Evolutionary conservation across 2,113 vertebrate species (phyloP), one percentile per base, ranked within the genome.

Genomic region (Ranitomeya variabilis): DNA sequence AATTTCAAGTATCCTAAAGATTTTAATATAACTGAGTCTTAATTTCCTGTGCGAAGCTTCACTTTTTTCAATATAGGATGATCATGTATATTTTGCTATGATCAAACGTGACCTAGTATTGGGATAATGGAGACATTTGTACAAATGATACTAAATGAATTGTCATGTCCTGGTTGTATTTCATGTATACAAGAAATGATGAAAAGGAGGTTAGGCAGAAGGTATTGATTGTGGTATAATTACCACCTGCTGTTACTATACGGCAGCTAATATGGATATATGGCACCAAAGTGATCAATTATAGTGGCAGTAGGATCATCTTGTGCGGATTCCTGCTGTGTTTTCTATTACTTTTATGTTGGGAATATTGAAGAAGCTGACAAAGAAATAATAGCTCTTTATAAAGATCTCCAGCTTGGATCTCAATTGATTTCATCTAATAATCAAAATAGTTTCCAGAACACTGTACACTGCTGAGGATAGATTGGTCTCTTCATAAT

Each of bases 161-260:
- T 64, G 52, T 18, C 7, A 52, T 66, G 52, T 79, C 19, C 62
- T n/a, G 64, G 13, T 73, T 69, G 81, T 31, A 26, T 59, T 84
- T 67, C 74, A 84, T 89, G 52, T 84, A 55, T 85, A 85, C 81
- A 78, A 64, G 18, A 45, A 19, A 74, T 79, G 81, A 88, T 83
- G 31, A 83, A 83, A 83, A 60, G 73, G 52, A 21, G 13, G 60
- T 64, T 66, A 45, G 60, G 59, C 54, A 37, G 23, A 71, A 87
- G 21, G 52, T 60, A 26, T 89, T 84, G n/a, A 79, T 69, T 78
- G 21, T 69, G 60, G 16, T 69, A 85, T 85, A 89, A 89, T 85
- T 79, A 78, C 87, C 87, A 67, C 87, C 81, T 85, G 37, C 87
- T 89, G 87, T 45, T 84, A 85, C 13, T 37, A 62, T 85, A 85